phyloP scores from a whole-genome alignment of 2,113 vertebrate genomes.

The Argyrosomus japonicus region DNA sequence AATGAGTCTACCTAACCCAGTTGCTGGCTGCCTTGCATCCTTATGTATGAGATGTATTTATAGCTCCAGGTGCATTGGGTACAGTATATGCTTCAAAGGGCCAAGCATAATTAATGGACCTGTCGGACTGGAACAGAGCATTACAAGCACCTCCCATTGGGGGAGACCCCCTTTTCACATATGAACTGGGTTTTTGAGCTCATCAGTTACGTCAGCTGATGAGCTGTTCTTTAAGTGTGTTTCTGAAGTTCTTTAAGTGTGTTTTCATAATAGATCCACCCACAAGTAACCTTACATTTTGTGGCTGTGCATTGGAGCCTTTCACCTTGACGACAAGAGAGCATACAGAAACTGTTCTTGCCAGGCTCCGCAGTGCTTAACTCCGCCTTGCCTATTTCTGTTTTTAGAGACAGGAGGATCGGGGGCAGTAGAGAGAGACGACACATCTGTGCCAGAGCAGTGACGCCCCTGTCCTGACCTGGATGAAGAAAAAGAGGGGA shows the following conservation, averaged over 20 bases:
- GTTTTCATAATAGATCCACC: slow-evolving; percentile 9
- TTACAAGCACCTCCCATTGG: slow-evolving; percentile 62
- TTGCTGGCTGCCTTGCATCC: slow-evolving; percentile 74
- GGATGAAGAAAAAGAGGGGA: slow-evolving; percentile 64
- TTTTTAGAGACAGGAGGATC: slow-evolving; percentile 84
- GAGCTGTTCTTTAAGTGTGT: background rate
- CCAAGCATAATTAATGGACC: slow-evolving; percentile 77
- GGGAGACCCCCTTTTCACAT: slow-evolving; percentile 67
- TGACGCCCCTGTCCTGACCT: slow-evolving; percentile 74
- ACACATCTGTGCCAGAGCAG: slow-evolving; percentile 84
- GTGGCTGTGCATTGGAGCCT: background rate
- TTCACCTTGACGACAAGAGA: slow-evolving; percentile 11
- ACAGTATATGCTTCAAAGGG: slow-evolving; percentile 70
- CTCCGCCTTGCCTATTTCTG: slow-evolving; percentile 57
- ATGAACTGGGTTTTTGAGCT: slow-evolving; percentile 25
- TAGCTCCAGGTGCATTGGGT: slow-evolving; percentile 81
- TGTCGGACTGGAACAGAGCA: slow-evolving; percentile 60
- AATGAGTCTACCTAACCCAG: slow-evolving; percentile 78
- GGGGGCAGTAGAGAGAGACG: slow-evolving; percentile 83
- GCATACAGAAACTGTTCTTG: background rate
- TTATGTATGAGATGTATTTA: slow-evolving; percentile 82
- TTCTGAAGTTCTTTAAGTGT: background rate
- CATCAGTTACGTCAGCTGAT: slow-evolving; percentile 14
- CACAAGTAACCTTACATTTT: slow-evolving; percentile 16
- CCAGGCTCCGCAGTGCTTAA: slow-evolving; percentile 31